Evolutionary conservation across 1,140 invertebrate genomes (phyloP), one percentile per base, ranked within the genome.

Genomic region (Drosophila trapezifrons): DNA sequence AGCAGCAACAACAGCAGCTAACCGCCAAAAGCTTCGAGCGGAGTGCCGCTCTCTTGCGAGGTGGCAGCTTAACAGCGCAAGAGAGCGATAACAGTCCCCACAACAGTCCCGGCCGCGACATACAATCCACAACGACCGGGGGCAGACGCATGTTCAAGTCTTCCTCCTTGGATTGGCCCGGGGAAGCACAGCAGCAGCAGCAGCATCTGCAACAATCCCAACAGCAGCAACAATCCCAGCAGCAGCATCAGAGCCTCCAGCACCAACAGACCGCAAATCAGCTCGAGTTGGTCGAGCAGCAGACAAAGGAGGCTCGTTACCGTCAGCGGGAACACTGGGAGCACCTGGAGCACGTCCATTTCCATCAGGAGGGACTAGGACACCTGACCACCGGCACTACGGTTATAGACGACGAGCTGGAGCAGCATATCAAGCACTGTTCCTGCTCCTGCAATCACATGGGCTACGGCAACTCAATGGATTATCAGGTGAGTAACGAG

Each of bases 381-480:
- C 72, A 49, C 35, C 40, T 77, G 7, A 9, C 71, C 20, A 27
- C 69, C 58, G 92, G 93, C 37, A 93, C 93, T 86, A 94, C 94
- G 70, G 92, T 94, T 58, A 81, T 92, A 20, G 95, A 96, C 87
- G 93, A 95, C 55, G 96, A 97, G 93, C 94, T 97, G 92, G 94
- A 96, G 89, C 94, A 96, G 92, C 96, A 97, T 93, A 97, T 97
- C 92, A 95, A 96, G 92, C 95, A 95, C 87, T 97, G 96, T 92
- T 95, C 96, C 64, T 97, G 96, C 93, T 96, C 96, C 79, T 97
- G 96, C 93, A 96, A 97, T 93, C 96, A 97, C 94, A 96, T 97
- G 96, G 96, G 96, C 91, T 97, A 96, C 92, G 96, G 96, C 75
- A 97, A 97, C 93, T 97, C 96, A 92, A 95, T 97, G 95, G 96